phyloP scores from a whole-genome alignment of 2,797 vertebrate species.

The Diceros bicornis region DNA sequence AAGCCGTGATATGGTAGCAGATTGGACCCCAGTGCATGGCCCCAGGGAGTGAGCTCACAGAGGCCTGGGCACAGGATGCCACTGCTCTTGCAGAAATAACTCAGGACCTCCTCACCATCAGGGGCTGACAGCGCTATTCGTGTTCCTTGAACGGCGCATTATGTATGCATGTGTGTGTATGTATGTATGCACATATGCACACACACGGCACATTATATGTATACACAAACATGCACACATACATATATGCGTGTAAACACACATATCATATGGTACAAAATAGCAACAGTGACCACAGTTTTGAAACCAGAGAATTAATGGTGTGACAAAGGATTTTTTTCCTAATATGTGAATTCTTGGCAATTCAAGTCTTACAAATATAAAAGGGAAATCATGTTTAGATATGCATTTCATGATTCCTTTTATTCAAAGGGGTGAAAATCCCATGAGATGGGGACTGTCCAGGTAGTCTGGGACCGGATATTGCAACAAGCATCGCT shows the following conservation, averaged over 20 bases:
- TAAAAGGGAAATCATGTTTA: neutral
- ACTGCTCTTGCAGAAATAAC: neutral
- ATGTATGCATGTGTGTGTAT: neutral
- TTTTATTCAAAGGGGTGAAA: constrained; percentile 1
- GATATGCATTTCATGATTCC: neutral
- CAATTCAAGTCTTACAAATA: constrained; percentile 45
- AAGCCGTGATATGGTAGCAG: neutral
- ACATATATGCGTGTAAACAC: neutral
- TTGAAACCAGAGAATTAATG: constrained; percentile 11
- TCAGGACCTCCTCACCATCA: neutral
- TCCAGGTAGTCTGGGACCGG: neutral
- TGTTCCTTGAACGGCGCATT: neutral
- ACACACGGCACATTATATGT: rapidly evolving
- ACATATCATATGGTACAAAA: neutral
- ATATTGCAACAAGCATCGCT: neutral
- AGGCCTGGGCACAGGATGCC: neutral
- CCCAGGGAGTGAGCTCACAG: neutral
- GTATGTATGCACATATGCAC: neutral
- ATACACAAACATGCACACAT: neutral
- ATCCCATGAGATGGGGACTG: neutral
- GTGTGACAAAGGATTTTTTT: neutral
- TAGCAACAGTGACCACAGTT: neutral
- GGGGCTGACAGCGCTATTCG: neutral
- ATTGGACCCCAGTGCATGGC: neutral
- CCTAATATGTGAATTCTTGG: neutral